A percentile compares a stretch with the other conserved stretches of the same genome.
Evolutionary conservation across 1,140 invertebrate genomes (phyloP).

Genomic region (Ceratosolen fusciceps): DNA sequence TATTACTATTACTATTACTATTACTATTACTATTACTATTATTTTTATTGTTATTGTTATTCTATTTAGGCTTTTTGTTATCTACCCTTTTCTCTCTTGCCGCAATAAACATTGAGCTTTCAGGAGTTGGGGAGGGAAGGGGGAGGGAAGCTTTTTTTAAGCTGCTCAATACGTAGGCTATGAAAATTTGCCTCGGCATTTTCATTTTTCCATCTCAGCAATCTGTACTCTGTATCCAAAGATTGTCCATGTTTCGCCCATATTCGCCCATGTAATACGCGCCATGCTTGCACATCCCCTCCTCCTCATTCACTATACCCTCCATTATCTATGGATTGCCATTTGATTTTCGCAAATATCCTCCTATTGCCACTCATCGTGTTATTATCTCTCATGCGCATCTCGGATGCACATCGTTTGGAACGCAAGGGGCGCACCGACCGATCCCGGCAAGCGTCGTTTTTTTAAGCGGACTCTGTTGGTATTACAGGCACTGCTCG

Average conservation of each 20-base stretch:
- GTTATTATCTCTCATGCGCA: slow-evolving; percentile 14
- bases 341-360: slow-evolving; percentile 12
- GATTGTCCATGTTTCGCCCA: slow-evolving; percentile 19
- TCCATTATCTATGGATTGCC: slow-evolving; percentile 6
- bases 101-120: slow-evolving; percentile 29
- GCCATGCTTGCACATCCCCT: slow-evolving; percentile 29
- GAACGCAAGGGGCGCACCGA: background rate
- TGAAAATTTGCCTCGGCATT: slow-evolving; percentile 27
- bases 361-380: background rate
- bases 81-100: slow-evolving; percentile 19
- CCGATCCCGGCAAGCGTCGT: no score
- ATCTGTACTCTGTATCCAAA: slow-evolving; percentile 35
- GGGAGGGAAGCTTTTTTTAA: slow-evolving; percentile 4
- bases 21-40: no score
- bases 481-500: slow-evolving; percentile 79
- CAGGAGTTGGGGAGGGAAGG: no score
- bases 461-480: no score
- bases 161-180: slow-evolving; percentile 18
- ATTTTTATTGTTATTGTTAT: no score
- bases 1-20: no score
- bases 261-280: no score
- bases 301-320: background rate
- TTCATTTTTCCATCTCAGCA: slow-evolving; percentile 40
- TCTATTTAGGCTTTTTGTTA: slow-evolving; percentile 31
- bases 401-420: slow-evolving; percentile 44